Base-by-base conservation (phyloP, 2,113 vertebrate species). In the Gavia stellata region DNA sequence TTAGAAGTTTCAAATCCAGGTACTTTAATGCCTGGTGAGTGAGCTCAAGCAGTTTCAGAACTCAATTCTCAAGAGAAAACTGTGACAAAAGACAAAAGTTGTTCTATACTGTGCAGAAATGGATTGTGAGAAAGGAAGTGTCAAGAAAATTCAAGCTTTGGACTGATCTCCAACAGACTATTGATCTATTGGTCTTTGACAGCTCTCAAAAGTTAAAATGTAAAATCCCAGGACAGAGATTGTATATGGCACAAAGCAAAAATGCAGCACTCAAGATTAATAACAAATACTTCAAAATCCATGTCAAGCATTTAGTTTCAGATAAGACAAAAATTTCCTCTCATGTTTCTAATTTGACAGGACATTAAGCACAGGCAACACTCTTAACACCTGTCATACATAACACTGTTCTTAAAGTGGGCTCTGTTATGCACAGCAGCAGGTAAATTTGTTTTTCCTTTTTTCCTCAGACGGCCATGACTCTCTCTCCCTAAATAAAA, bases 1-100 rank as follows among this genome's bases (percentile, higher is more conserved):
- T 95, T 93, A 80, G 81, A 90, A 68, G 28, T 75, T 94, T 87
- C 77, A 88, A 71, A 70, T 89, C 21, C 47, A 95, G 89, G 70
- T 87, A 96, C 40, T 89, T 96, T 24, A 92, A 91, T 72, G 78
- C 26, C 73, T 62, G n/a, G 17, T 71, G 34, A 91, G 34, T 68
- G 66, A 94, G 28, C 12, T 68, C 49, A 55, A 91, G 61, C 56
- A 61, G 56, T 88, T 96, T 88, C 3, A 1, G 62, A 91, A 86
- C 18, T 66, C 40, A 49, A 0, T 26, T 82, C 36, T 75, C 56
- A 65, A 33, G 17, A 61, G 31, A 16, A 75, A 94, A 61, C 62
- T 36, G 24, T 79, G 70, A 84, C 77, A 91, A 78, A 78, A 88
- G 66, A 61, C 7, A 26, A 7, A 92, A 61, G 20, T 47, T 65